Conservation (phyloP, 35 echinoderm and acorn worm genomes). For the Holothuria glaberrima region DNA sequence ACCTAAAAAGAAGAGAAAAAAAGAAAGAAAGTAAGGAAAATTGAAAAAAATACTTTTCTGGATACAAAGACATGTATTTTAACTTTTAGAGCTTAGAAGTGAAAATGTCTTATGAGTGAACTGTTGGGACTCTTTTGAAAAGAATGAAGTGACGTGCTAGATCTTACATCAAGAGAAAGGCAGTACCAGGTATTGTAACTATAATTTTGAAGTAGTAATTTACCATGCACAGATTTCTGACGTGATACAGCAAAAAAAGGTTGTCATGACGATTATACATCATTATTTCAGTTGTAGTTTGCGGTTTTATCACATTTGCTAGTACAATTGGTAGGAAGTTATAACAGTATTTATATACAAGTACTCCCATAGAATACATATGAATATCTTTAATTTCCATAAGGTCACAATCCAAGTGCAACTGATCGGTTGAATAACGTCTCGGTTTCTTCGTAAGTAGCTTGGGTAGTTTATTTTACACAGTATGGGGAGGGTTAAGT, state of each 20-base stretch:
- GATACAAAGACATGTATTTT: not conserved
- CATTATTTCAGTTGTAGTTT: not conserved
- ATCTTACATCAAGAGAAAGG: not conserved
- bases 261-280: not conserved
- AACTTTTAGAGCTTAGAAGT: not conserved
- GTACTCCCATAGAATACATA: not conserved
- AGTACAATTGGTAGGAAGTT: not conserved
- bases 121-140: not conserved
- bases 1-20: not conserved
- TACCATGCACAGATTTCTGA: not conserved
- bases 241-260: not conserved
- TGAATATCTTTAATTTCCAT: not conserved
- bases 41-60: not conserved
- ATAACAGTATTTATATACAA: not conserved
- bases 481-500: not conserved
- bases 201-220: not conserved
- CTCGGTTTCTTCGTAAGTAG: not conserved
- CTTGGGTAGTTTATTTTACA: not conserved
- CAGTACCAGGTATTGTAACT: not conserved
- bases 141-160: not conserved
- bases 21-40: not conserved
- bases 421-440: not conserved
- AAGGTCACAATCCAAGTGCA: not conserved
- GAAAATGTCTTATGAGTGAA: not conserved
- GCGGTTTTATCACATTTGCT: slow-evolving; percentile 3